phyloP scores from a whole-genome alignment of 2,113 vertebrate genomes.

The Cichladusa arquata region DNA sequence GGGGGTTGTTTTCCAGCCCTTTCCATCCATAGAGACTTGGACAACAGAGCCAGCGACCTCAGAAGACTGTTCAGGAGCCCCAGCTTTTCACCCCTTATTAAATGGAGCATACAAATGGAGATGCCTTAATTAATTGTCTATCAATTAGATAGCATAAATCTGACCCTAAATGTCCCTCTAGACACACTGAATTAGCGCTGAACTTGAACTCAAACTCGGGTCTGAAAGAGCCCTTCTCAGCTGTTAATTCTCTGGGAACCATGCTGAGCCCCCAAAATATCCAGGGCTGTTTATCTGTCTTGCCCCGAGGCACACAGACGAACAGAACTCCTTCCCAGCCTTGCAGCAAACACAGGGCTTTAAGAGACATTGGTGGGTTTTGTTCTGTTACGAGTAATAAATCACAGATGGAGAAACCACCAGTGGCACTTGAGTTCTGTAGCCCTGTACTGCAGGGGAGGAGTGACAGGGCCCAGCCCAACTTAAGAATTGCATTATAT shows the following conservation, averaged over 20 bases:
- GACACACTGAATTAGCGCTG: not conserved
- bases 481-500: not conserved
- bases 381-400: not conserved
- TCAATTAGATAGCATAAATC: not conserved
- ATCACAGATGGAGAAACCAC: not conserved
- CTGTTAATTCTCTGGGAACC: not conserved
- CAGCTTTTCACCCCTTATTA: not conserved
- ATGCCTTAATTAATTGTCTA: not conserved
- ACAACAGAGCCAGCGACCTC: not conserved
- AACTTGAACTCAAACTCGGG: not conserved
- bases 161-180: not conserved
- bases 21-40: not conserved
- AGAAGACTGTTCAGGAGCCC: not conserved
- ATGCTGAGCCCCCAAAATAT: not conserved
- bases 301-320: fast-evolving
- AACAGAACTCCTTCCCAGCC: not conserved
- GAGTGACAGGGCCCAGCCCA: not conserved
- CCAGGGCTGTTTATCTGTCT: not conserved
- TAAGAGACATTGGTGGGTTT: not conserved
- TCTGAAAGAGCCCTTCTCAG: not conserved
- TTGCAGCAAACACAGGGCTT: not conserved
- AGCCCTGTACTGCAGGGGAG: not conserved
- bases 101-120: not conserved
- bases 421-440: fast-evolving
- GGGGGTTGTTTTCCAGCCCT: not conserved